phyloP scores from a whole-genome alignment of 23 tunicate genomes.

The Phallusia fumigata region DNA sequence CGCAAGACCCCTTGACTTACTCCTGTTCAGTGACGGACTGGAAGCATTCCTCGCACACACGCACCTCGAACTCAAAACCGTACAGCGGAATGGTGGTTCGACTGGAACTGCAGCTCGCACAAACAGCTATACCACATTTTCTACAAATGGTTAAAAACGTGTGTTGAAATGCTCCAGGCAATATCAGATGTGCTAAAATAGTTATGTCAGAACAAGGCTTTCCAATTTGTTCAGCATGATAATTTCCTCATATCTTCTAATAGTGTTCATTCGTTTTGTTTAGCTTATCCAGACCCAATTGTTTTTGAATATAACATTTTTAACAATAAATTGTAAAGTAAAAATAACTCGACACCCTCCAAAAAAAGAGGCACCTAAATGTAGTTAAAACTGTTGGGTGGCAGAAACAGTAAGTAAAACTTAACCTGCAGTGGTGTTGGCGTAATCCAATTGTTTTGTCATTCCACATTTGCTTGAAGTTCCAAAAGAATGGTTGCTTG shows the following conservation, averaged over 20 bases:
- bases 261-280: no score
- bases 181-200: background rate
- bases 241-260: no score
- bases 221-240: no score
- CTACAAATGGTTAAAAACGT: constrained; percentile 14
- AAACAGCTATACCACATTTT: constrained; percentile 96
- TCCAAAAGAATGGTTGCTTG: constrained; percentile 96
- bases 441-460: constrained; percentile 92
- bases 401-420: no score
- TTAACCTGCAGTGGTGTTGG: constrained; percentile 94
- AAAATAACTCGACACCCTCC: no score
- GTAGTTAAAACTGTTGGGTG: no score
- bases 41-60: constrained; percentile 93
- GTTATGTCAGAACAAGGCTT: background rate
- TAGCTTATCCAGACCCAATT: no score
- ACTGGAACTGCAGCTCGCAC: constrained; percentile 81
- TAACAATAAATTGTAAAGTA: no score
- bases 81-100: constrained; percentile 76
- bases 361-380: no score
- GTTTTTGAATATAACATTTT: no score
- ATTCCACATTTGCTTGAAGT: constrained; percentile 97
- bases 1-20: constrained; percentile 28
- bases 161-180: background rate
- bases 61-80: constrained; percentile 95
- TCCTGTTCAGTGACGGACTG: constrained; percentile 71